Percentiles rank a stretch among this genome's conserved stretches.
Evolutionary conservation across 2,113 vertebrate species (phyloP).

Genomic region (Paradoxurus hermaphroditus): DNA sequence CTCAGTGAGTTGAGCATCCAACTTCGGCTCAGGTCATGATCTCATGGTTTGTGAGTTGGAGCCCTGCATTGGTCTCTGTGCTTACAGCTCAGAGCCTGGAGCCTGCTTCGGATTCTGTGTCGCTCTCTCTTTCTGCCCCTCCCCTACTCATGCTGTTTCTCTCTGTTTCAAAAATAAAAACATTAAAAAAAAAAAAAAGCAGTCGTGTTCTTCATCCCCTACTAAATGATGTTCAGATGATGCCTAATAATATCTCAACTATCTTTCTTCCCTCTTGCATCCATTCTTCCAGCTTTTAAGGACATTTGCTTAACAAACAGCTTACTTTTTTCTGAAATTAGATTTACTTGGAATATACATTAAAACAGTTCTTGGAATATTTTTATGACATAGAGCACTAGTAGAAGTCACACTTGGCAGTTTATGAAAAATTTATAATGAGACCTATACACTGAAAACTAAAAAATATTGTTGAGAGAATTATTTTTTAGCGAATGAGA

Average conservation of each 20-base stretch:
- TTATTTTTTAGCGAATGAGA: too few relatives aligned
- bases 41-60: too few relatives aligned
- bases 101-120: too few relatives aligned
- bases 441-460: neutral
- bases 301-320: neutral
- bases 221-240: neutral
- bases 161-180: too few relatives aligned
- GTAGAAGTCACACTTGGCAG: neutral
- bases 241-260: neutral
- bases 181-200: too few relatives aligned
- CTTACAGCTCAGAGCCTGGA: too few relatives aligned
- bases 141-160: too few relatives aligned
- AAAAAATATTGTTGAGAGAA: neutral
- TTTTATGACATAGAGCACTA: neutral
- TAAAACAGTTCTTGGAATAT: neutral
- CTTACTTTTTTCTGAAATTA: neutral
- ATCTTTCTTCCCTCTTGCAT: neutral
- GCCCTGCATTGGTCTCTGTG: too few relatives aligned
- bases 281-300: neutral
- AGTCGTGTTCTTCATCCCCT: neutral
- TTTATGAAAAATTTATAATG: neutral
- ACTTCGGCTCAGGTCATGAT: too few relatives aligned
- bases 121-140: too few relatives aligned
- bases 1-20: too few relatives aligned
- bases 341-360: neutral